These are phyloP conservation scores for Somateria mollissima DNA, from an alignment of 2,797 vertebrate species.

Conservation along the genomic window DNA sequence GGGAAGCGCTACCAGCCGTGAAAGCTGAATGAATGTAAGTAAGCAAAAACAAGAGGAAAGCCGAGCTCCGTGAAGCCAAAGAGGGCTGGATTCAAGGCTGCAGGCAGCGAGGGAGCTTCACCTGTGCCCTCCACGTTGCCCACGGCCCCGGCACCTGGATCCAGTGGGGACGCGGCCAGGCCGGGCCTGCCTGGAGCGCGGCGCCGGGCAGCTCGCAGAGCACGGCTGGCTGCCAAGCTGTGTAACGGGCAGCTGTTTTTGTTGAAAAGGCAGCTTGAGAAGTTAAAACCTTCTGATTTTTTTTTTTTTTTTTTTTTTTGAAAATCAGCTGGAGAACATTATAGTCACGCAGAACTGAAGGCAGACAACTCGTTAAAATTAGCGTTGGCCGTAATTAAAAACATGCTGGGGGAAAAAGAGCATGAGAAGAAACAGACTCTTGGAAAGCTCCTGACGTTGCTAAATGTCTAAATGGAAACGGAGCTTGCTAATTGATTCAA, in stretches of 20 bases:
- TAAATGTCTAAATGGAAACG: constrained; percentile 50
- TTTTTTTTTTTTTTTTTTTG: neutral
- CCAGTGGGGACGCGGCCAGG: neutral
- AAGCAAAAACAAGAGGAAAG: neutral
- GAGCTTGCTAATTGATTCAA: constrained; percentile 53
- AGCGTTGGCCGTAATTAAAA: constrained; percentile 65
- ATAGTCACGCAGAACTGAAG: constrained; percentile 43
- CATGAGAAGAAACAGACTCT: constrained; percentile 59
- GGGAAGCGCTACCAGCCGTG: neutral
- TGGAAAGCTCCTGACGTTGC: constrained; percentile 37
- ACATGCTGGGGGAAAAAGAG: constrained; percentile 25
- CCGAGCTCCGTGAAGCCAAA: rapidly evolving
- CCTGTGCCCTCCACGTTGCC: neutral
- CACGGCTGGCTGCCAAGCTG: neutral
- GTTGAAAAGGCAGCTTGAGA: constrained; percentile 67
- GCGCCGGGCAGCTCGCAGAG: neutral
- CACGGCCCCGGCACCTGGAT: neutral
- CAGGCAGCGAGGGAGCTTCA: neutral
- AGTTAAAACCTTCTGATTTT: constrained; percentile 64
- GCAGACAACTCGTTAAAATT: constrained; percentile 71
- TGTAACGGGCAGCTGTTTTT: constrained; percentile 31
- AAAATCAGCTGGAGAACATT: constrained; percentile 72
- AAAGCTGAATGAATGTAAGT: neutral
- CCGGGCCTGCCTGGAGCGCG: neutral
- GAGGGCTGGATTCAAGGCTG: too few species aligned